Base-by-base conservation (phyloP, 1,140 invertebrate species). In the Drosophila pseudoananassae region DNA sequence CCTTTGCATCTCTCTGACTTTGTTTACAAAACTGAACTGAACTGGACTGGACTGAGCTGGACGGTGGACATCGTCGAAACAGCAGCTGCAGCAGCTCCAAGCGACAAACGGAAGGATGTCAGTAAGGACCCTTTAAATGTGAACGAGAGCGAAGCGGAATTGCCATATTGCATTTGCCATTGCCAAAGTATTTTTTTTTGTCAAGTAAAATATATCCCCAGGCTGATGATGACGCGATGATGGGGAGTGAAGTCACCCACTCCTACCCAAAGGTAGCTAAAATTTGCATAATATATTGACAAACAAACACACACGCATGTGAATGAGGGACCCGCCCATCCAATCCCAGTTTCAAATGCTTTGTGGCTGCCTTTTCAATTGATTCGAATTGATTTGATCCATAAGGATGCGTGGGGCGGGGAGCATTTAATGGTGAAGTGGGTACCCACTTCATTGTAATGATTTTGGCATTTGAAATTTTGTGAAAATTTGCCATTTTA, bases 151-250 rank as follows among this genome's bases (percentile, higher is more conserved):
- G 74, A 63, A 76, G 61, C 80, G 76, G 72, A 80, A 73, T 75
- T 85, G 77, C 81, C 80, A 73, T 84, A 84, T 80, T 84, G 81
- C 80, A 84, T 76, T 85, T 85, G 72, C 56, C 64, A 40, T 17
- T 45, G 20, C 29, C 36, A 49, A 47, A 60, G 58, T 68, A 23
- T 75, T 46, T 54, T 56, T 40, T 56, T 47, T 66, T 56, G 61
- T 50, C 60, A 71, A 83, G 70, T 66, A 81, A 76, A 80, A 66
- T 53, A 64, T 74, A 53, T 76, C 66, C 70, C 25, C 66, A 40
- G 64, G 55, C 33, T 29, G 47, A 36, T 68, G 64, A 54, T 56
- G 55, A 17, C 23, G 20, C 50, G n/a, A 27, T 14, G 61, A 31
- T 15, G 49, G 8, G 33, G 14, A 8, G 38, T 5, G 3, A 8